Evolutionary conservation across 2,888 invertebrate species (phyloP).

Genomic region (Stratiomys singularior): DNA sequence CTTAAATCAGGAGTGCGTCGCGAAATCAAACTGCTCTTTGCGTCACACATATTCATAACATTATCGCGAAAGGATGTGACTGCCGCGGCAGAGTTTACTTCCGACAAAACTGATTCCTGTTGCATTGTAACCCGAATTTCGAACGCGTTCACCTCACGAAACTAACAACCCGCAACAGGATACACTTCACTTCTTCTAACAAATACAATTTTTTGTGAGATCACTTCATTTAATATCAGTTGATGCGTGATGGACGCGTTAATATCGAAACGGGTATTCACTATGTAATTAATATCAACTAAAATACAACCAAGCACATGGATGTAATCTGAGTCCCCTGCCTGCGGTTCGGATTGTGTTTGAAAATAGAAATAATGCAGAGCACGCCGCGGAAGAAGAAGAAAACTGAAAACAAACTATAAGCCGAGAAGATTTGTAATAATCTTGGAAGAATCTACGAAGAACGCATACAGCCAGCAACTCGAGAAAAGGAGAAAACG

Average conservation of each 20-base stretch:
- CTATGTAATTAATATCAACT: conserved; percentile 6
- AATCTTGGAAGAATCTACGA: neutral
- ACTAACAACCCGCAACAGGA: neutral
- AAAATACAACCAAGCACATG: neutral
- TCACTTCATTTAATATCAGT: conserved; percentile 35
- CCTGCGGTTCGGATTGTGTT: neutral
- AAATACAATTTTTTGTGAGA: conserved; percentile 10
- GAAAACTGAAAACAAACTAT: neutral
- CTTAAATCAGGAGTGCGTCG: conserved; percentile 23
- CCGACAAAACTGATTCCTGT: conserved; percentile 3
- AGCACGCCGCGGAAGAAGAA: neutral
- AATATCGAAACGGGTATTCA: conserved; percentile 3
- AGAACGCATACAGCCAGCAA: neutral
- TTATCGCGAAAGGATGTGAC: conserved; percentile 32
- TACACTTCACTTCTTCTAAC: conserved; percentile 10
- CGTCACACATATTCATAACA: conserved; percentile 11
- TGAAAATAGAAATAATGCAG: conserved; percentile 12
- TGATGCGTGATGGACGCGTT: neutral
- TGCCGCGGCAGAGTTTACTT: neutral
- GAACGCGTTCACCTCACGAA: neutral
- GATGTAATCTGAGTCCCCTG: neutral
- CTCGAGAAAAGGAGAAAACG: conserved; percentile 5
- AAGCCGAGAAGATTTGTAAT: too few species aligned
- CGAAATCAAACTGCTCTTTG: conserved; percentile 18
- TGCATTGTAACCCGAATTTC: conserved; percentile 14